Evolutionary conservation across 2,113 vertebrate genomes (phyloP).

Genomic region (Nyctibius bracteatus): DNA sequence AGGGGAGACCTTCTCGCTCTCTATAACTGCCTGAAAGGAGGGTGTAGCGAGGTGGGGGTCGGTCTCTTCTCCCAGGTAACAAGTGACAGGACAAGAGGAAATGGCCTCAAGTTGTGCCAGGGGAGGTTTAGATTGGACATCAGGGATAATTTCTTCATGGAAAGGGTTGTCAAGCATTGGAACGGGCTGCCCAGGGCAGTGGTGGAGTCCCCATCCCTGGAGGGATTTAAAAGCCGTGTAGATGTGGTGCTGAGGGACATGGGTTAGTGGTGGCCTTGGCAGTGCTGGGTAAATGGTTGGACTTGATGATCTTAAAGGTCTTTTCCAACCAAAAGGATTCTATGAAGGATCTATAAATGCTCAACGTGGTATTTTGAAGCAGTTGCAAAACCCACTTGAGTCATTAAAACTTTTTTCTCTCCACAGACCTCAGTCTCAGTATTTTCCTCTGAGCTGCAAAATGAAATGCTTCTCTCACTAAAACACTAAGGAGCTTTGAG

Average conservation of each 20-base stretch:
- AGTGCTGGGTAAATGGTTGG: neutral
- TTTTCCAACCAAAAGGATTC: neutral
- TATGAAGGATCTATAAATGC: neutral
- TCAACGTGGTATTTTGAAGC: neutral
- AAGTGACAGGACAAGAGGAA: no score
- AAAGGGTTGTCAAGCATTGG: no score
- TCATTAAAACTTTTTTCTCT: rapidly evolving
- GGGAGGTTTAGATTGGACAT: no score
- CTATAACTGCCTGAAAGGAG: no score
- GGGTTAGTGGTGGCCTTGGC: neutral
- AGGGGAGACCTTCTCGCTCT: no score
- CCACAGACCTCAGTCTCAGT: neutral
- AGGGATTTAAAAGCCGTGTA: neutral
- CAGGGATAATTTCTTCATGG: no score
- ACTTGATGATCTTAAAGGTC: neutral
- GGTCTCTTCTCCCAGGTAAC: no score
- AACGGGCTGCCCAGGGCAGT: no score
- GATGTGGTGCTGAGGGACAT: neutral
- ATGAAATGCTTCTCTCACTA: neutral
- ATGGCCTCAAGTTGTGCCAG: no score
- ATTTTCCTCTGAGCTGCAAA: neutral
- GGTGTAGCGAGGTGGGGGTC: no score
- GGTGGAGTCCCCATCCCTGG: neutral
- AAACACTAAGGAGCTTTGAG: neutral
- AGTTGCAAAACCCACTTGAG: neutral